These are phyloP conservation scores for Mustelus asterias DNA, from an alignment of 2,113 vertebrate species.

Conservation along the genomic window DNA sequence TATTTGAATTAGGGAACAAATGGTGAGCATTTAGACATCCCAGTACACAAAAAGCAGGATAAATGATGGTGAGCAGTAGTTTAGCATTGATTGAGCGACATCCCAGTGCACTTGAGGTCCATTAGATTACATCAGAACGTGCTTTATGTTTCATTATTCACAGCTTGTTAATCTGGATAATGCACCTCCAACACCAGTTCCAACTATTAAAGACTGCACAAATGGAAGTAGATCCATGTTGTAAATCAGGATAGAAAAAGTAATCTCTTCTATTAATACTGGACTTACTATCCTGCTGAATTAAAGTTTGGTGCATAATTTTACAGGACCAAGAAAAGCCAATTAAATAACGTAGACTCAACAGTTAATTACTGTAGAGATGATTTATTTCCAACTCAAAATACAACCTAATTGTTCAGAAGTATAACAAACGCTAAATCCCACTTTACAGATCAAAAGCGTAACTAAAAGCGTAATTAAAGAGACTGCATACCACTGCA, in stretches of 20 bases:
- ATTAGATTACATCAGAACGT: slow-evolving; percentile 24
- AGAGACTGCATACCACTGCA: not conserved
- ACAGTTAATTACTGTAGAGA: not conserved
- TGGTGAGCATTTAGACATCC: not conserved
- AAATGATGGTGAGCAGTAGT: slow-evolving; percentile 18
- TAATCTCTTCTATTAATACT: slow-evolving; percentile 1
- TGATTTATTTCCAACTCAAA: slow-evolving; percentile 3
- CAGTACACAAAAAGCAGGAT: not conserved
- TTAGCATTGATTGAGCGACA: not conserved
- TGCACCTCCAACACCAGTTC: not conserved
- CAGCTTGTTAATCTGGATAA: not conserved
- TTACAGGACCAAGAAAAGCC: not conserved
- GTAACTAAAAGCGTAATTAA: not conserved
- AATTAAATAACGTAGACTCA: not conserved
- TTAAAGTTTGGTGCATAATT: not conserved
- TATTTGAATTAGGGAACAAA: slow-evolving; percentile 11
- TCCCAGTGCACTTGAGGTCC: not conserved
- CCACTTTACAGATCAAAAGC: not conserved
- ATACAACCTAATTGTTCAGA: not conserved
- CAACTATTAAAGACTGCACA: not conserved
- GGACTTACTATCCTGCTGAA: not conserved
- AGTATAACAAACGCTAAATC: not conserved
- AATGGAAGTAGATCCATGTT: not conserved
- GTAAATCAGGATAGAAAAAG: not conserved
- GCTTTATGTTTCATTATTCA: slow-evolving; percentile 16